Evolutionary conservation across 2,113 vertebrate species (phyloP), one percentile per base, ranked within the genome.

Genomic region (Sorex fumeus): DNA sequence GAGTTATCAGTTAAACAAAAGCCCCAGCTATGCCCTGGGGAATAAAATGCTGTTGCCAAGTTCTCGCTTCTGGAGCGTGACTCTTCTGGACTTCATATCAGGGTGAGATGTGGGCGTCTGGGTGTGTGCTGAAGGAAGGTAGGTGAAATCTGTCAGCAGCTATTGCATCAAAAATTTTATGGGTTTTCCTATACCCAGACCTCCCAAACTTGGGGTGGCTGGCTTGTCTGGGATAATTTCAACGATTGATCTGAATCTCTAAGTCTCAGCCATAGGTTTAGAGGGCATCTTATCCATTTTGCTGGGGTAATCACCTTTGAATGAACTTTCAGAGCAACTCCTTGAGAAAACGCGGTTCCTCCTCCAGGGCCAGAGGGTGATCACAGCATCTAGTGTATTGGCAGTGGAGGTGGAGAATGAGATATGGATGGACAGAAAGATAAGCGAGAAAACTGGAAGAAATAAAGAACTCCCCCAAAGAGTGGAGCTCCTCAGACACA

Each of bases 361-460:
- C 43, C 36, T 75, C 69, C 92, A 87, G 71, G 3, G 70, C 88
- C 64, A 16, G 7, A 71, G 69, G 94, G 74, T 3, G 25, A 88
- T 93, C 92, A 43, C 87, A 90, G 95, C 94, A 96, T 71, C n/a
- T 50, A 81, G 25, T 76, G 66, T 57, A 71, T 43, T 64, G 34
- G 10, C 23, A 3, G n/a, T 13, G 15, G 57, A 23, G n/a, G 25
- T 40, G 34, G 36, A 64, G 28, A 34, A 5, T 45, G 36, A 94
- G 16, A 25, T 86, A 7, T 67, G 30, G 72, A 47, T 92, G 21
- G 36, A 43, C 40, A 50, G 93, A 74, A 6, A 92, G 66, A 92
- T 87, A 96, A 91, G 72, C 88, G 91, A 95, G 69, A 96, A 81
- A 36, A 13, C 40, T 78, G 25, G 32, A 91, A 71, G 64, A 89